A percentile compares a stretch with the other conserved stretches of the same genome.
Conservation (phyloP, 2,888 invertebrate genomes). For the Periphyllus acericola region DNA sequence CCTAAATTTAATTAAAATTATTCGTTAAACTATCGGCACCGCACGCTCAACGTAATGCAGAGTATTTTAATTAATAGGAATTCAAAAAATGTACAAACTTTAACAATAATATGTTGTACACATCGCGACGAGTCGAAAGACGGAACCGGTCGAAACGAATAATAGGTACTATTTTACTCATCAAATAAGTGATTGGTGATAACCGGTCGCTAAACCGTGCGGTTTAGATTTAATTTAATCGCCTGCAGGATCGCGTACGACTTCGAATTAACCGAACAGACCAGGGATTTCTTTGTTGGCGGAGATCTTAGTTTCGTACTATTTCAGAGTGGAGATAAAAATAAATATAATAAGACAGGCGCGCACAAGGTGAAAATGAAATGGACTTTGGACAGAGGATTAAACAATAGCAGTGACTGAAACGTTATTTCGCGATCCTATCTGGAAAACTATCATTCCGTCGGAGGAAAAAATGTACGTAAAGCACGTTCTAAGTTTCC, state of each 20-base stretch:
- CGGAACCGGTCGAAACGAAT: background rate
- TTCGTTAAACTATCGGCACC: no score
- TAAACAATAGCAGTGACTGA: constrained; percentile 51
- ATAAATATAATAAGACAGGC: constrained; percentile 34
- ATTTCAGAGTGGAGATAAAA: constrained; percentile 16
- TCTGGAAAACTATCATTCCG: constrained; percentile 49
- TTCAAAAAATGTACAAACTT: no score
- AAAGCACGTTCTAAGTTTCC: constrained; percentile 49
- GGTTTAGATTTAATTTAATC: background rate
- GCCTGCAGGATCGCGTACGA: background rate
- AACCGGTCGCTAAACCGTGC: background rate
- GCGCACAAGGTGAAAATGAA: constrained; percentile 39
- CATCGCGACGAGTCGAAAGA: background rate
- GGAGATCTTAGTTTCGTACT: constrained; percentile 1
- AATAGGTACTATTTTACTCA: background rate
- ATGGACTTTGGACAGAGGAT: constrained; percentile 50
- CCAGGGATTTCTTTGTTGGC: constrained; percentile 5
- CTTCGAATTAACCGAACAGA: background rate
- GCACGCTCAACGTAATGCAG: no score
- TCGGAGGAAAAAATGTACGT: constrained; percentile 28
- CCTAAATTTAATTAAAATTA: no score
- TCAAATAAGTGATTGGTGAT: no score
- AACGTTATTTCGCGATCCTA: constrained; percentile 45
- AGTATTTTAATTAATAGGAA: no score
- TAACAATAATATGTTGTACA: no score